These are phyloP conservation scores for Clivina fossor DNA, from an alignment of 2,888 invertebrate genomes.

Conservation along the genomic window DNA sequence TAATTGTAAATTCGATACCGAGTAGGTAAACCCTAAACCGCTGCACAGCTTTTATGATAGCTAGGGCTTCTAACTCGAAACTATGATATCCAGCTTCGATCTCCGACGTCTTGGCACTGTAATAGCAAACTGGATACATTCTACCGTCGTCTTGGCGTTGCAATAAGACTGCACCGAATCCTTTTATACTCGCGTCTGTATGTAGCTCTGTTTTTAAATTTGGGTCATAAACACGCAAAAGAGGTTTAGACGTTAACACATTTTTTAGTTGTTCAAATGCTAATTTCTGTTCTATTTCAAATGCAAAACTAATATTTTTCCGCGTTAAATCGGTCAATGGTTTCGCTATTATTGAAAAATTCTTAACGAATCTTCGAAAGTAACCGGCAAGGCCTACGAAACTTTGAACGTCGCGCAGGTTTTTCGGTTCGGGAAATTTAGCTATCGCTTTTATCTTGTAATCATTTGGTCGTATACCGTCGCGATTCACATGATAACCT, in stretches of 20 bases:
- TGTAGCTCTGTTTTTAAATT: conserved; percentile 34
- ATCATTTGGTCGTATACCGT: no score
- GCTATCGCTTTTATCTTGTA: conserved; percentile 10
- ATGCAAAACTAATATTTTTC: neutral
- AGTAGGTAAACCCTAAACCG: no score
- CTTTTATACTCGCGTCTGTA: conserved; percentile 35
- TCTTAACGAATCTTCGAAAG: conserved; percentile 6
- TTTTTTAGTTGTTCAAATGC: neutral
- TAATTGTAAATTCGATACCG: no score
- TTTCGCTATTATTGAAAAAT: conserved; percentile 4
- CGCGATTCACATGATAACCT: no score
- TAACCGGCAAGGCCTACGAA: conserved; percentile 9
- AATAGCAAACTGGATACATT: conserved; percentile 28
- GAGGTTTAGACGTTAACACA: neutral
- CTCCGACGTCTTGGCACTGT: conserved; percentile 8
- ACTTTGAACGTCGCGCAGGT: conserved; percentile 1
- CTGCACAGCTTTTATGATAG: conserved; percentile 16
- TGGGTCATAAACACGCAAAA: conserved; percentile 4
- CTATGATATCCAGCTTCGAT: conserved; percentile 13
- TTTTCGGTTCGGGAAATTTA: conserved; percentile 12
- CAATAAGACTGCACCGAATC: conserved; percentile 36
- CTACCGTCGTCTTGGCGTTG: conserved; percentile 32
- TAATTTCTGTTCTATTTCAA: neutral
- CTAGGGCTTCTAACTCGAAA: conserved; percentile 15
- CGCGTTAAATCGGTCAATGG: conserved; percentile 6